Base-by-base conservation (phyloP, 2,888 invertebrate genomes). In the Athalia cordata region DNA sequence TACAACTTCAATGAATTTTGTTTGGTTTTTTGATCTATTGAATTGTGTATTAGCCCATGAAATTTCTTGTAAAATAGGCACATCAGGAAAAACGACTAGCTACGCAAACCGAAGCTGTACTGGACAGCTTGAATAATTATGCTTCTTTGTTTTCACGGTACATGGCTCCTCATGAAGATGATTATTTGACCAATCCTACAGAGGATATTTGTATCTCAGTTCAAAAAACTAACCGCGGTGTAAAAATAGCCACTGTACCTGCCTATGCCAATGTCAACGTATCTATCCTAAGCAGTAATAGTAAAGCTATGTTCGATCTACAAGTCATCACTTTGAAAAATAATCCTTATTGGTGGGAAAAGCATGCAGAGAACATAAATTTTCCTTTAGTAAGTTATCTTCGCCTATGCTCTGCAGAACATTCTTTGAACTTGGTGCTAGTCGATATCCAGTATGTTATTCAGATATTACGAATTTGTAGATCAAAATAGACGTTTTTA, bases 321-420 rank as follows among this genome's bases (percentile, higher is more conserved):
- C 75, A 64, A 61, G 75, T 75, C 11, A 62, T 75, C 5, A 50
- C 75, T 52, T 59, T 75, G 62, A 75, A 75, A 50, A 62, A 75
- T 52, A 75, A 75, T 52, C 75, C 75, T 11, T 75, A 75, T 52
- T 75, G 75, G 75, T 75, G 75, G 75, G 64, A 75, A 62, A 52
- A 61, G 52, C 49, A 29, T 52, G 62, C 64, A 75, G 62, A 75
- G 43, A 50, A 75, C 9, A 75, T 75, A 5, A 61, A 62, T 75
- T 75, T 75, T 47, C 75, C 75, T 64, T 8, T 75, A 62, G 75
- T 75, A 62, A 50, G 64, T 29, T 13, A 43, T 29, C 29, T 29
- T 29, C 5, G 50, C 43, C n/a, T 72, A 59, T 15, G 1, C 5
- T 13, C 47, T 49, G 59, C n/a, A 7, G 45, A 5, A 61, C 3